phyloP scores from a whole-genome alignment of 2,797 vertebrate species.

The Apodemus agrarius region DNA sequence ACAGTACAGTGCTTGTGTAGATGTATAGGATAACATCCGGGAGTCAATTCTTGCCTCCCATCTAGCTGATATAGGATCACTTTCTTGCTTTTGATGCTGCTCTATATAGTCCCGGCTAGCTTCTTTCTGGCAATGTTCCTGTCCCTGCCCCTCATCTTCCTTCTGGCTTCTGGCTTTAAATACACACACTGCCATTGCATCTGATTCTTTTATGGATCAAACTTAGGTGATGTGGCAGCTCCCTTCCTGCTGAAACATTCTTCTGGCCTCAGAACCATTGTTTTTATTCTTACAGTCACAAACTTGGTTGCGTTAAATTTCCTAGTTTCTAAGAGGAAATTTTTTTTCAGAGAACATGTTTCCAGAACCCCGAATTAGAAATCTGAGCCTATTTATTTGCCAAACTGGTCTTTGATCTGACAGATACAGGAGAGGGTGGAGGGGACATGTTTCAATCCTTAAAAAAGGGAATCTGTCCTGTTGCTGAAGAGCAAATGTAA shows the following conservation, averaged over 20 bases:
- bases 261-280: neutral
- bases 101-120: accelerated
- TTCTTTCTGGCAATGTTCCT: neutral
- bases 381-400: neutral
- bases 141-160: neutral
- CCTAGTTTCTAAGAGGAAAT: neutral
- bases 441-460: neutral
- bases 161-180: neutral
- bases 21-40: neutral
- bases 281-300: neutral
- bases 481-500: neutral
- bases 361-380: neutral
- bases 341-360: neutral
- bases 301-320: neutral
- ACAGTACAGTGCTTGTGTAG: neutral
- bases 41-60: too few relatives aligned
- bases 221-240: neutral
- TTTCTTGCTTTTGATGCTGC: neutral
- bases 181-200: neutral
- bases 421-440: neutral
- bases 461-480: neutral
- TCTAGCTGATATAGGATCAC: neutral
- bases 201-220: neutral
- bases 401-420: neutral
- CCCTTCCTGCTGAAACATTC: neutral